Evolutionary conservation across 2,888 invertebrate genomes (phyloP), one percentile per base, ranked within the genome.

Genomic region (Tenodera sinensis): DNA sequence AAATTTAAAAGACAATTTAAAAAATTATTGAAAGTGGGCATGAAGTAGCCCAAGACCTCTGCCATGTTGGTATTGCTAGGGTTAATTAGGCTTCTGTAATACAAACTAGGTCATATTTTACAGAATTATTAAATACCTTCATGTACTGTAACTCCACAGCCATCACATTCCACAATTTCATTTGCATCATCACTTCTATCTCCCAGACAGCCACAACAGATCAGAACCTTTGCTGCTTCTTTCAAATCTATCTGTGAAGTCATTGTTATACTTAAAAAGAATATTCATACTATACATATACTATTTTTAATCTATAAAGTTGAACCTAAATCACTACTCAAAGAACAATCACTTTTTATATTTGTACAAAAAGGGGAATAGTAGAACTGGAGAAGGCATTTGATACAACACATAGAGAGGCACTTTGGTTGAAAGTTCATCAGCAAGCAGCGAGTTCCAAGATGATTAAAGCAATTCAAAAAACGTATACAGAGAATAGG

Each of bases 141-240:
- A 94, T 99, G 99, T 6, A 99, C 99, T 83, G 98, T 97, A 8
- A 98, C 97, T 3, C 98, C 98, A 94, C 99, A 99, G 30, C 98
- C 97, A 94, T 99, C 99, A 93, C 99, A 99, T 93, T 99, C 99
- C 0, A 99, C 98, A 91, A 99, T 98, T 94, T 99, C 99, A 94
- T 99, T 99, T 89, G 97, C 95, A 91, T 97, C 97, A 94, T 98
- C 98, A 93, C 98, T 98, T 91, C 97, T 95, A 91, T 98, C 98
- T 0, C 98, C 98, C 88, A 99, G 94, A 92, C 99, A 99, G 1
- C 98, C 98, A 92, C 97, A 97, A 93, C 98, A 99, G 91, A 99
- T 97, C 87, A 97, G 94, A 91, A 98, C 95, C 93, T 96, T 96
- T 0, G 96, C 95, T 90, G 96, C 92, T 92, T 94, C 94, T 34